Base-by-base conservation (phyloP, 2,797 vertebrate genomes). In the Hippocampus kuda region DNA sequence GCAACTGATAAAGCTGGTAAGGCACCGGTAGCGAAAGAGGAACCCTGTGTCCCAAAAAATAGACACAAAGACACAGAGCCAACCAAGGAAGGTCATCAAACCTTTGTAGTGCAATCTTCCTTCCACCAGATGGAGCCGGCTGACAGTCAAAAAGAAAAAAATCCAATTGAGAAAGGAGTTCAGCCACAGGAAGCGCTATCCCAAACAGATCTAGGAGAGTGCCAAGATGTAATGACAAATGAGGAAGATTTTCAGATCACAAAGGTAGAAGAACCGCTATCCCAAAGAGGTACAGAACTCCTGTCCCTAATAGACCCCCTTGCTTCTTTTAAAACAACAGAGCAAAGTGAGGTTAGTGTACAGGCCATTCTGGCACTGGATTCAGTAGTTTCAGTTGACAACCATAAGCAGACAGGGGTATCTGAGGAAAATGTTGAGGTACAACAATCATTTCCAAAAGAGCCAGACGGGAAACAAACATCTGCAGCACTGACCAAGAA, bases 391-490 rank as follows among this genome's bases (percentile, higher is more conserved):
- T 61, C 18, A 18, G 59, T 61, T 9, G 15, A 15, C 26, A 9
- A 22, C 15, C 59, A 34, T 30, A 54, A 7, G 74, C 9, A 74
- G 68, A 41, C 38, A 60, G 41, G 64, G 2, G 24, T 70, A 53
- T 66, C 72, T 4, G 73, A 80, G 12, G 56, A 74, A 1, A 59
- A 63, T 0, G 64, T 80, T 73, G 77, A 84, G 12, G 62, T 24
- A 18, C 59, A 57, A 63, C 71, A 71, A 62, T 53, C 20, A 24
- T 65, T 24, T 11, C 64, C 57, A 51, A 68, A 10, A 62, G 56
- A 62, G 64, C 24, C 61, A 46, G 68, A 15, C 49, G 34, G 56
- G 34, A 24, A 4, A 22, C 66, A 41, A 71, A 78, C 53, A 53
- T 0, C 51, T 10, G 4, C 44, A 7, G 22, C 3, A 2, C 11